phyloP scores from a whole-genome alignment of 2,888 invertebrate species.

The Acanthococcus lagerstroemiae region DNA sequence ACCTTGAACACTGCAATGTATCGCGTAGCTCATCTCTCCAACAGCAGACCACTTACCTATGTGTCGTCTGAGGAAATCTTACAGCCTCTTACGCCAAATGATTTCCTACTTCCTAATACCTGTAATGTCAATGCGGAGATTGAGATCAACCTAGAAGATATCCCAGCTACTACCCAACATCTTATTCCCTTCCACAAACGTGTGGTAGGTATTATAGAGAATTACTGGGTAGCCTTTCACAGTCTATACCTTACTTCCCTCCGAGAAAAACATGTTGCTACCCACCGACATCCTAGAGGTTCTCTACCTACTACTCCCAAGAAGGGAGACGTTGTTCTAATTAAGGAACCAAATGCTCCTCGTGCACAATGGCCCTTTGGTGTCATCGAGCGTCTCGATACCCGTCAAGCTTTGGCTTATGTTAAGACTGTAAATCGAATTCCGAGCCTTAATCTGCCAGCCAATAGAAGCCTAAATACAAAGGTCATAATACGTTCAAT shows the following conservation, averaged over 20 bases:
- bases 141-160: not conserved
- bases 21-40: not conserved
- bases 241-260: not conserved
- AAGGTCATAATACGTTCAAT: no score
- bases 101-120: not conserved
- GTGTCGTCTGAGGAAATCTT: not conserved
- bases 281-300: not conserved
- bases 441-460: not conserved
- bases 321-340: not conserved
- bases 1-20: not conserved
- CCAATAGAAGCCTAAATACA: no score
- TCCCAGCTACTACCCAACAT: not conserved
- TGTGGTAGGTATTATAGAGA: not conserved
- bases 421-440: not conserved
- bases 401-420: not conserved
- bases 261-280: not conserved
- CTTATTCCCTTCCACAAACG: not conserved
- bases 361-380: not conserved
- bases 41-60: not conserved
- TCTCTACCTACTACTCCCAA: not conserved
- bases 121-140: not conserved
- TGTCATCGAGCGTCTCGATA: not conserved
- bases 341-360: not conserved
- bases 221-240: not conserved
- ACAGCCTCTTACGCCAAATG: not conserved